Evolutionary conservation across 2,113 vertebrate genomes (phyloP).

Genomic region (Stegostoma tigrinum): DNA sequence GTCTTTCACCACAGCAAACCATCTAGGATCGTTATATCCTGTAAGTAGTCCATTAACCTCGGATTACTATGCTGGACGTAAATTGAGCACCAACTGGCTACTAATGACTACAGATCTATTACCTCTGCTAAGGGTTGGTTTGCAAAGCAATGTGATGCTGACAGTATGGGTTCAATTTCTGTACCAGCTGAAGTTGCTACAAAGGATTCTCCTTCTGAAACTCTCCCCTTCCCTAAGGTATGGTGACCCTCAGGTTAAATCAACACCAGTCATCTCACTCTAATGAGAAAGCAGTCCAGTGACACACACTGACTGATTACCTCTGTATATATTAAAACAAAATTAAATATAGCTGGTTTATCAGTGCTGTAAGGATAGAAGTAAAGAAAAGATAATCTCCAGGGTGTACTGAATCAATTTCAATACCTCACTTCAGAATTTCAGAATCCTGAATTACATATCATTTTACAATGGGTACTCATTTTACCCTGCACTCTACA

Average conservation of each 20-base stretch:
- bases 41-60: not conserved
- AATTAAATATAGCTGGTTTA: not conserved
- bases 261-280: no score
- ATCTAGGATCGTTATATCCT: not conserved
- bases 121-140: not conserved
- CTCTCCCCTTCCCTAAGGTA: no score
- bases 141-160: no score
- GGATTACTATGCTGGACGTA: not conserved
- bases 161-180: no score
- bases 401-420: not conserved
- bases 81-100: not conserved
- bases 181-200: no score
- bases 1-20: not conserved
- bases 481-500: not conserved
- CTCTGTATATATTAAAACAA: not conserved
- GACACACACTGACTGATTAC: not conserved
- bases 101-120: not conserved
- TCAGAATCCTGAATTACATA: not conserved
- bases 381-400: not conserved
- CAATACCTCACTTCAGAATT: not conserved
- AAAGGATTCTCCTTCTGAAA: no score
- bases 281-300: no score
- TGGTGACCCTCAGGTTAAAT: no score
- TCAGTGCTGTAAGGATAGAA: not conserved
- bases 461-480: not conserved